Percentiles rank a stretch among this genome's conserved stretches.
Evolutionary conservation across 2,888 invertebrate genomes (phyloP).

Genomic region (Lasioglossum malachurum): DNA sequence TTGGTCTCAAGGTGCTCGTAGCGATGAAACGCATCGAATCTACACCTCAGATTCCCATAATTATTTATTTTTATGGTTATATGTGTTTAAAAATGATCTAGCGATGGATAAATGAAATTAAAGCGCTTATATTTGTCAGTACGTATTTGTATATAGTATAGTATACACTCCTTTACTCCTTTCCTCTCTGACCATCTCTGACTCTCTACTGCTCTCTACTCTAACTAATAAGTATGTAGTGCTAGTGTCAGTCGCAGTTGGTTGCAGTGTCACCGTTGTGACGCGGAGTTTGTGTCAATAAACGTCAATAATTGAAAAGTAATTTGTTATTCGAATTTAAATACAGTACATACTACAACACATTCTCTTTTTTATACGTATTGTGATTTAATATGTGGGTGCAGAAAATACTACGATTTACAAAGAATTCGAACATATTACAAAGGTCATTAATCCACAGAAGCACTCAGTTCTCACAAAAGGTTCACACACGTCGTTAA

Average conservation of each 20-base stretch:
- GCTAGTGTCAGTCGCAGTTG: background rate
- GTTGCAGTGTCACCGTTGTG: background rate
- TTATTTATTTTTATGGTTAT: background rate
- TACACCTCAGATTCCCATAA: background rate
- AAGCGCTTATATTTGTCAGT: background rate
- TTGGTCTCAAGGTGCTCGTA: background rate
- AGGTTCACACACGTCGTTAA: constrained; percentile 45
- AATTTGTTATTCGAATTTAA: constrained; percentile 7
- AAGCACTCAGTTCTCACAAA: constrained; percentile 17
- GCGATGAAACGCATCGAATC: background rate
- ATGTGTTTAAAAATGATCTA: background rate
- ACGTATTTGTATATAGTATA: background rate
- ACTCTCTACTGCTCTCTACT: no score
- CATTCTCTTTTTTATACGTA: background rate
- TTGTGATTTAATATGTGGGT: constrained; percentile 36
- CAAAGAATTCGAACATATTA: constrained; percentile 37
- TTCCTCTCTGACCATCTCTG: no score
- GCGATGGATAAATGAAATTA: background rate
- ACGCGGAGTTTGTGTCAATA: background rate
- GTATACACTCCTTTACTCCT: background rate
- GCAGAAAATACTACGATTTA: constrained; percentile 31
- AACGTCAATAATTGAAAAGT: background rate
- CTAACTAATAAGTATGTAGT: no score
- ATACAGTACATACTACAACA: background rate
- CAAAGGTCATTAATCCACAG: constrained; percentile 34